phyloP scores from a whole-genome alignment of 2,797 vertebrate genomes.

The Pogonophryne albipinna region DNA sequence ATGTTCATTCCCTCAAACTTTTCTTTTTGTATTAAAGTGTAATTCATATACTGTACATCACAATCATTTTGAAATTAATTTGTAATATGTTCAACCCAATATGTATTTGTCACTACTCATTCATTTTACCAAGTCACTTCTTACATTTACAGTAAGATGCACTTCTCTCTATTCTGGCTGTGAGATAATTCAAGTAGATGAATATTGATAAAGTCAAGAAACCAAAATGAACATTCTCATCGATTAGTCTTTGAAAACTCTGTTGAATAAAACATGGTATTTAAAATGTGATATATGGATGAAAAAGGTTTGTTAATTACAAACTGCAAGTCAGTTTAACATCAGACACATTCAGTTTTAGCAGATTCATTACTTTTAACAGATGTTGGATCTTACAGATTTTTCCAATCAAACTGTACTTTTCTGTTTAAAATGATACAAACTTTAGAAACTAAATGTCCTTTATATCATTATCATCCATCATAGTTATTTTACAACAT shows the following conservation, averaged over 20 bases:
- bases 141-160: slow-evolving; percentile 6
- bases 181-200: slow-evolving; percentile 33
- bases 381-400: neutral
- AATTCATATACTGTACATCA: slow-evolving; percentile 6
- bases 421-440: neutral
- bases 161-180: slow-evolving; percentile 1
- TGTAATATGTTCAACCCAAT: slow-evolving; percentile 25
- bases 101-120: slow-evolving; percentile 9
- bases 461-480: no score
- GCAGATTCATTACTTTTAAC: neutral
- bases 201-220: slow-evolving; percentile 52
- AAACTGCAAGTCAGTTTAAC: slow-evolving; percentile 1
- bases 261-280: slow-evolving; percentile 47
- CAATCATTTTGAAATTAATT: neutral
- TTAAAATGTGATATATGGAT: slow-evolving; percentile 17
- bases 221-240: slow-evolving; percentile 35
- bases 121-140: slow-evolving; percentile 15
- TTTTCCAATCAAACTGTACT: neutral
- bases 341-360: neutral
- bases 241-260: slow-evolving; percentile 20
- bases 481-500: neutral
- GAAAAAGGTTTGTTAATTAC: slow-evolving; percentile 14
- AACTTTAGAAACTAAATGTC: neutral
- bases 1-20: neutral
- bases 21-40: neutral